These are phyloP conservation scores for Mimachlamys varia DNA, from an alignment of 2,888 invertebrate species.

Conservation along the genomic window DNA sequence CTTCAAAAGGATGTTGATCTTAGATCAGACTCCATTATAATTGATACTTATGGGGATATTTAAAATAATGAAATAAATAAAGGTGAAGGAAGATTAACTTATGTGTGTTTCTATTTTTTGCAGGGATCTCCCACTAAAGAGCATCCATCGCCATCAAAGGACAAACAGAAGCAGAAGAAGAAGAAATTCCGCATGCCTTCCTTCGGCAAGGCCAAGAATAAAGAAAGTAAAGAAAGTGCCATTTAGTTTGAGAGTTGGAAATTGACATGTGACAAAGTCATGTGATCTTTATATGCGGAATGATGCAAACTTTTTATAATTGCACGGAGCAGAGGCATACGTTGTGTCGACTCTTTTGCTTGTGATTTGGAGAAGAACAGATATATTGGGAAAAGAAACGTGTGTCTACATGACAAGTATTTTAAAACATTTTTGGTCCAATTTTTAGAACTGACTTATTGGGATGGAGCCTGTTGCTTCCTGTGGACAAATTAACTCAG, in stretches of 20 bases:
- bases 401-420: neutral
- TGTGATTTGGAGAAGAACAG: neutral
- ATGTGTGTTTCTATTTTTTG: slow-evolving; percentile 46
- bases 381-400: slow-evolving; percentile 14
- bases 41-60: too few relatives aligned
- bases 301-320: slow-evolving; percentile 31
- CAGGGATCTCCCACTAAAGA: slow-evolving; percentile 92
- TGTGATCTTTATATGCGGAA: slow-evolving; percentile 21
- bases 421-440: slow-evolving; percentile 29
- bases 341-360: neutral
- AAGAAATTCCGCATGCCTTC: slow-evolving; percentile 98
- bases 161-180: slow-evolving; percentile 94
- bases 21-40: too few relatives aligned
- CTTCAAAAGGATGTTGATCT: too few relatives aligned
- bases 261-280: slow-evolving; percentile 22
- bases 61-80: too few relatives aligned
- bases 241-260: slow-evolving; percentile 55
- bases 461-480: neutral
- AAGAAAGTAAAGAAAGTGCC: slow-evolving; percentile 74
- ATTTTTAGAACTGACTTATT: slow-evolving; percentile 9
- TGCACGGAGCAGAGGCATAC: neutral
- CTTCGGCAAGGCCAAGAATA: slow-evolving; percentile 94
- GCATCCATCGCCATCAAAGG: slow-evolving; percentile 90
- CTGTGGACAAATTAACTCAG: slow-evolving; percentile 21
- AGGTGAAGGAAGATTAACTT: too few relatives aligned